A percentile compares a stretch with the other conserved stretches of the same genome.
These are phyloP conservation scores for Anabas testudineus DNA, from an alignment of 2,797 vertebrate genomes.

Conservation along the genomic window DNA sequence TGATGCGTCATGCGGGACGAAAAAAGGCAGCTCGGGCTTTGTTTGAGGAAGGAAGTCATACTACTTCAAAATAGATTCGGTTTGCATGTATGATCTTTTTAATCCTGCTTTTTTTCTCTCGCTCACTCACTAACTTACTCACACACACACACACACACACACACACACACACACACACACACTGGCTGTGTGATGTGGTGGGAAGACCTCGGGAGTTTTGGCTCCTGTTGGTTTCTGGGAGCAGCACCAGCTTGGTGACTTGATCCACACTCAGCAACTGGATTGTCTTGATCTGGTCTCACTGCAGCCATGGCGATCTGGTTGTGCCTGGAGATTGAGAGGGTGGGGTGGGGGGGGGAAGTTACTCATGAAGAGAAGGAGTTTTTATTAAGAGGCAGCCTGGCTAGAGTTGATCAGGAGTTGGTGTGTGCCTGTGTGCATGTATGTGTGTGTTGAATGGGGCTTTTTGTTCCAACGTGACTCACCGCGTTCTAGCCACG, in stretches of 20 bases:
- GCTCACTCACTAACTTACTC: too few species aligned
- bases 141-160: not conserved
- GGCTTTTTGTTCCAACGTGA: slow-evolving; percentile 83
- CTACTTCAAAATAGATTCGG: slow-evolving; percentile 64
- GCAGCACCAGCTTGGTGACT: slow-evolving; percentile 59
- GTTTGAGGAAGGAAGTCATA: slow-evolving; percentile 69
- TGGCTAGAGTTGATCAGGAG: slow-evolving; percentile 73
- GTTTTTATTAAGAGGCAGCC: slow-evolving; percentile 65
- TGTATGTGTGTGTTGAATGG: slow-evolving; percentile 69
- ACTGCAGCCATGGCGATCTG: slow-evolving; percentile 43
- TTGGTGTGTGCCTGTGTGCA: slow-evolving; percentile 43
- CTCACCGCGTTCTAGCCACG: slow-evolving; percentile 77
- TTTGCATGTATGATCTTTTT: slow-evolving; percentile 57
- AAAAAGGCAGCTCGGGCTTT: slow-evolving; percentile 47
- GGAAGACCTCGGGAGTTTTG: slow-evolving; percentile 60
- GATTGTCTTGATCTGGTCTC: slow-evolving; percentile 63
- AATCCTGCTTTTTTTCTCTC: slow-evolving; percentile 42
- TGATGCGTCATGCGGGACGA: slow-evolving; percentile 52
- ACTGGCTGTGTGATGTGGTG: slow-evolving; percentile 65
- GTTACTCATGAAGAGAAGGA: slow-evolving; percentile 49
- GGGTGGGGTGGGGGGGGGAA: not conserved
- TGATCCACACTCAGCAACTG: slow-evolving; percentile 50
- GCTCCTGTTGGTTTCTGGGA: slow-evolving; percentile 61
- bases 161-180: slow-evolving; percentile 12
- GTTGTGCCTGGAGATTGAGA: slow-evolving; percentile 64